These are phyloP conservation scores for Orthonychiurus folsomi DNA, from an alignment of 2,888 invertebrate species.

Conservation along the genomic window DNA sequence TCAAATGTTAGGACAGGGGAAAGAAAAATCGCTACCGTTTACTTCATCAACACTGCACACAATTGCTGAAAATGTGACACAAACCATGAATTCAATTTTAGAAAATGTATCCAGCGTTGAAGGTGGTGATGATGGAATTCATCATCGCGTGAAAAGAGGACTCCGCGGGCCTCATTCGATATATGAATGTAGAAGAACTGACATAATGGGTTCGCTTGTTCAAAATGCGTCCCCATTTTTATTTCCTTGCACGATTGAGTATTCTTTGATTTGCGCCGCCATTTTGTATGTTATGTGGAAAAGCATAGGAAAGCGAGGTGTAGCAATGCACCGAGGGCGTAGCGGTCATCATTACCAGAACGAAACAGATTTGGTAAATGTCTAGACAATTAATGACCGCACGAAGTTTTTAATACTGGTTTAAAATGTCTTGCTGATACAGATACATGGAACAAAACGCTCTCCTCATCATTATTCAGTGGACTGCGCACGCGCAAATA, in stretches of 20 bases:
- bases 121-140: background rate
- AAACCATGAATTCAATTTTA: background rate
- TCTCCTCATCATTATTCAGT: constrained; percentile 86
- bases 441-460: constrained; percentile 43
- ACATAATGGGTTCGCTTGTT: constrained; percentile 55
- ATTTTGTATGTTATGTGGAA: constrained; percentile 66
- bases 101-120: background rate
- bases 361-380: too few relatives aligned
- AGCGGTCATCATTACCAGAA: background rate
- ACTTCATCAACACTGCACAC: background rate
- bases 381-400: background rate
- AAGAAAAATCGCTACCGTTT: background rate
- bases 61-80: background rate
- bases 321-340: background rate
- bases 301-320: constrained; percentile 31
- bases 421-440: too few relatives aligned
- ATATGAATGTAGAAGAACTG: constrained; percentile 43
- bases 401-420: too few relatives aligned
- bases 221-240: constrained; percentile 68
- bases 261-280: constrained; percentile 81
- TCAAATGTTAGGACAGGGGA: background rate
- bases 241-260: constrained; percentile 84
- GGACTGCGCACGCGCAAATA: constrained; percentile 87
- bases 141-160: constrained; percentile 20
- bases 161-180: constrained; percentile 39